Percentiles rank a stretch among this genome's conserved stretches.
Conservation (phyloP, 2,113 vertebrate genomes). For the Anseranas semipalmata region DNA sequence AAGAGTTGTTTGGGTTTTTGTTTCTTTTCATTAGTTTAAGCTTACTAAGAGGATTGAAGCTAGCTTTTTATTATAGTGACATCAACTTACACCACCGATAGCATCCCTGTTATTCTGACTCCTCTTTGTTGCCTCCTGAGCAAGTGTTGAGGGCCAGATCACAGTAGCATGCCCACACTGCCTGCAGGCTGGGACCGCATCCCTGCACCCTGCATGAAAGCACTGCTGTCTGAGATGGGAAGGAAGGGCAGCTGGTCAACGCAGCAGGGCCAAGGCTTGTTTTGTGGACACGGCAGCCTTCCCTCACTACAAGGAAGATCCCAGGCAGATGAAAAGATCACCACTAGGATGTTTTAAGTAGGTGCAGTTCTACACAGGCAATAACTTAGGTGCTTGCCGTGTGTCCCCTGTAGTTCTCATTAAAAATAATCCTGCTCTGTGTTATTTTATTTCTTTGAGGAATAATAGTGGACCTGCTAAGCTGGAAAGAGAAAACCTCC, state of each 20-base stretch:
- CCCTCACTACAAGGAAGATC: neutral
- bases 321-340: neutral
- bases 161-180: neutral
- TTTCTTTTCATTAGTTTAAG: neutral
- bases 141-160: neutral
- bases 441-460: neutral
- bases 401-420: neutral
- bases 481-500: neutral
- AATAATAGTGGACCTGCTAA: neutral
- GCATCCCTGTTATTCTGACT: rapidly evolving
- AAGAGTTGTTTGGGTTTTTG: neutral
- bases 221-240: neutral
- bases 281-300: neutral
- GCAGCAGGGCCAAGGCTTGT: neutral
- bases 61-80: neutral
- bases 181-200: neutral
- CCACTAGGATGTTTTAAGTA: neutral
- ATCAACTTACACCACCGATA: neutral
- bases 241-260: neutral
- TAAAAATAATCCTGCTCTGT: neutral
- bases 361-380: neutral
- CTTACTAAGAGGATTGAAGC: neutral
- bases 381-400: neutral
- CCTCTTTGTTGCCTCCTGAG: neutral
- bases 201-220: neutral